phyloP scores from a whole-genome alignment of 53 echinoderm and acorn worm genomes.

The Luidia sarsii region DNA sequence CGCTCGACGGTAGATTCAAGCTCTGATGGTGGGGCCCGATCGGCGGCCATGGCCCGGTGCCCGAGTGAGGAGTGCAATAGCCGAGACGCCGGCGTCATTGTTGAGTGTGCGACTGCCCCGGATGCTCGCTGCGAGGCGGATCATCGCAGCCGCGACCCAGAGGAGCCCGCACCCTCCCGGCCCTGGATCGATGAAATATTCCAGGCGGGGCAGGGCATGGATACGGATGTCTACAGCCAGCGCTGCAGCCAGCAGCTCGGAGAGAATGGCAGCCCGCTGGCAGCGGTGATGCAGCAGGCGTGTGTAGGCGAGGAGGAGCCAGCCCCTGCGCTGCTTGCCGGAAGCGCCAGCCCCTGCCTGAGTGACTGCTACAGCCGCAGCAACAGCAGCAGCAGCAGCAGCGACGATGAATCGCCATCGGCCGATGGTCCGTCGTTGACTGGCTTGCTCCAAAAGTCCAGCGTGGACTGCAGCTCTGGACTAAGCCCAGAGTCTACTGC shows the following conservation, averaged over 20 bases:
- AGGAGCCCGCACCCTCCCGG: neutral
- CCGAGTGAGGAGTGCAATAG: no score
- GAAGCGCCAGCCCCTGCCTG: conserved; percentile 15
- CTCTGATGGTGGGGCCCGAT: no score
- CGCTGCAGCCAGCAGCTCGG: conserved; percentile 58
- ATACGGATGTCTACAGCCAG: conserved; percentile 44
- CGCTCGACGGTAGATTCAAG: no score
- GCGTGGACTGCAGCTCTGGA: no score
- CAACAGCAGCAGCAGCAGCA: conserved; percentile 13
- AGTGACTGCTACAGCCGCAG: conserved; percentile 51
- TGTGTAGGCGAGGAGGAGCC: neutral
- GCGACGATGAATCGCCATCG: conserved; percentile 31
- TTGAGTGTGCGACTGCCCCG: conserved; percentile 25
- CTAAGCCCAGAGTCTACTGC: neutral
- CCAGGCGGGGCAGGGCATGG: neutral
- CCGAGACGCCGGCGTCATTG: no score
- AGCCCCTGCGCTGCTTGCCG: neutral
- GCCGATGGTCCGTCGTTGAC: neutral
- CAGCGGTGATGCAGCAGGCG: neutral
- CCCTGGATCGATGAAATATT: conserved; percentile 29
- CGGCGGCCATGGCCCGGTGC: no score
- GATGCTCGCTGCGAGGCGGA: conserved; percentile 21
- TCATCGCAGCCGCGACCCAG: neutral
- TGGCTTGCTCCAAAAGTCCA: no score
- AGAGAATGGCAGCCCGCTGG: conserved; percentile 6